Evolutionary conservation across 2,113 vertebrate genomes (phyloP).

Genomic region (Microcebus lehilahytsara): DNA sequence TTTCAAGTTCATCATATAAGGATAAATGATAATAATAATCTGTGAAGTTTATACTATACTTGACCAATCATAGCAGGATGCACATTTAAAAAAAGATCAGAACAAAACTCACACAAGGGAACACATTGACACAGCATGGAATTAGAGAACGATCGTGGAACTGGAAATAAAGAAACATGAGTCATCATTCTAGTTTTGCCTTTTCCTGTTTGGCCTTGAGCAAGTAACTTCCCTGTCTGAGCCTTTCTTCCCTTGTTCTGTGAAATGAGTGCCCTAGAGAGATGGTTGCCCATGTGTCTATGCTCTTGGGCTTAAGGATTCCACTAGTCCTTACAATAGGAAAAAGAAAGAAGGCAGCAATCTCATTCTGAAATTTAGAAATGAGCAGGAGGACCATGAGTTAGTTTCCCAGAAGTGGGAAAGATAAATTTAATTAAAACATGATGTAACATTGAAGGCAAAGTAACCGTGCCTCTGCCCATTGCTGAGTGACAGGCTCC

Average conservation of each 20-base stretch:
- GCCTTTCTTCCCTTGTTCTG: neutral
- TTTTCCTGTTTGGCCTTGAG: neutral
- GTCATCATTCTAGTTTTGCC: neutral
- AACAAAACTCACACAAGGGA: neutral
- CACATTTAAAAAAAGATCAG: neutral
- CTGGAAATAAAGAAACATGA: neutral
- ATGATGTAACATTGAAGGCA: neutral
- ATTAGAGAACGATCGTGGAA: neutral
- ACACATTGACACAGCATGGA: neutral
- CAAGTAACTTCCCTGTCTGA: neutral
- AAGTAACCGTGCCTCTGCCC: neutral
- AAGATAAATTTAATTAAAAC: conserved; percentile 56
- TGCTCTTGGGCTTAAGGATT: neutral
- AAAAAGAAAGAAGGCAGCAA: neutral
- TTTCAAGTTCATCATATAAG: neutral
- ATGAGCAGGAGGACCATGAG: neutral
- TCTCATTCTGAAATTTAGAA: neutral
- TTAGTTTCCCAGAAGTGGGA: neutral
- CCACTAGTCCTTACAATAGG: neutral
- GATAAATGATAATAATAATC: neutral
- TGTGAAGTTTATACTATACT: neutral
- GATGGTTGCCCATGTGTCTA: rapidly evolving
- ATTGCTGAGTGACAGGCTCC: conserved; percentile 67
- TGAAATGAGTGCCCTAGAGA: neutral
- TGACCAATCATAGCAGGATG: neutral